These are phyloP conservation scores for Plodia interpunctella DNA, from an alignment of 1,140 invertebrate genomes.

Conservation along the genomic window DNA sequence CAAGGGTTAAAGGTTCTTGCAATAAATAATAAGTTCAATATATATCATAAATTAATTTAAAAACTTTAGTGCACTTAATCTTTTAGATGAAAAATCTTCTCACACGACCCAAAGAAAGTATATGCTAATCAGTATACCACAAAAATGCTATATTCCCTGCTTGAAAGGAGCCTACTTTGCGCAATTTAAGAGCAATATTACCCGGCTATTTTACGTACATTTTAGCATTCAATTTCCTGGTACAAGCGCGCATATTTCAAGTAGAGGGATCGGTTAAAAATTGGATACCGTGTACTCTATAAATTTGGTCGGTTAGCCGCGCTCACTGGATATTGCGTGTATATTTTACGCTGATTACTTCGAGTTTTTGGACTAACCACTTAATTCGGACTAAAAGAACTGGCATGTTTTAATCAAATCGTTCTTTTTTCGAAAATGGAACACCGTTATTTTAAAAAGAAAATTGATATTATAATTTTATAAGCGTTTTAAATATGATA, in stretches of 20 bases:
- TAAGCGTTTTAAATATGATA: no score
- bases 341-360: conserved; percentile 1
- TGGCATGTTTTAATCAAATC: neutral
- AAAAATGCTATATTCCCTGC: neutral
- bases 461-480: no score
- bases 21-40: no score
- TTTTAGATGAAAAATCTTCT: no score
- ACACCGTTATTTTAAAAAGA: no score
- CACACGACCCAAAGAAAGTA: no score
- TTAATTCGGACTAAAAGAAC: neutral
- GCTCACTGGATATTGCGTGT: neutral
- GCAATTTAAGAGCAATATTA: conserved; percentile 1
- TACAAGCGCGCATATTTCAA: conserved; percentile 3
- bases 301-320: conserved; percentile 2
- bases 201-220: conserved; percentile 5
- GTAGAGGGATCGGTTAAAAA: conserved; percentile 2
- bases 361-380: neutral
- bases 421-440: neutral
- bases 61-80: no score
- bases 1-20: no score
- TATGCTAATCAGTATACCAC: neutral
- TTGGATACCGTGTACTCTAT: conserved; percentile 4
- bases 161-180: conserved; percentile 1
- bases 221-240: conserved; percentile 3
- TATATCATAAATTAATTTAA: no score